Evolutionary conservation across 2,797 vertebrate genomes (phyloP), one percentile per base, ranked within the genome.

Genomic region (Mionectes olivaceus): DNA sequence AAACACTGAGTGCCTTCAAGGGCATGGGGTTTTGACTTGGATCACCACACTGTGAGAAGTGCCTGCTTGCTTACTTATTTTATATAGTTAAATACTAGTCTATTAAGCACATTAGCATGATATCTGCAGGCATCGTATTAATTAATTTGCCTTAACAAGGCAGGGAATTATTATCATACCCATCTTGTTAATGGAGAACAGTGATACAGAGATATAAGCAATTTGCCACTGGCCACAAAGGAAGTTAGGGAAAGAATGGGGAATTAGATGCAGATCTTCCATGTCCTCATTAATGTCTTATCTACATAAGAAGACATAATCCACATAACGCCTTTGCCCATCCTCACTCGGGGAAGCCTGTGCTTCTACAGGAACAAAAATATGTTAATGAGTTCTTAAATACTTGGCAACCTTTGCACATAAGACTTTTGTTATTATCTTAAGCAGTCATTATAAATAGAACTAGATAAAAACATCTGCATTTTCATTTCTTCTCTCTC

Each of bases 111-210:
- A 96, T 94, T 90, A 96, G 83, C 95, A 97, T 94, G 90, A 67
- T 96, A 94, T 95, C 95, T 96, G 90, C 89, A 90, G 94, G 93
- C 93, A 87, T 18, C 25, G 7, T 73, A 94, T 90, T 97, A 92
- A 96, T 96, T 96, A 96, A 97, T 94, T 94, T 94, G 86, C 91
- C 81, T 85, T 93, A 96, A 96, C 95, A 90, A 96, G 94, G 83
- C 86, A 93, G 75, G 91, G 93, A 96, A 94, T 94, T 94, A 94
- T 93, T 92, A 96, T 95, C 90, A 85, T 91, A 91, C 75, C 94
- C 94, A 94, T 97, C 90, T 93, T 93, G 90, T 88, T 96, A 95
- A 94, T 83, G 71, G 86, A 86, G 93, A 94, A 94, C 78, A 94
- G 91, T 74, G 80, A 91, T 79, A 96, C 8, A 90, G 80, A 94